Evolutionary conservation across 2,888 invertebrate species (phyloP).

Genomic region (Eulithis prunata): DNA sequence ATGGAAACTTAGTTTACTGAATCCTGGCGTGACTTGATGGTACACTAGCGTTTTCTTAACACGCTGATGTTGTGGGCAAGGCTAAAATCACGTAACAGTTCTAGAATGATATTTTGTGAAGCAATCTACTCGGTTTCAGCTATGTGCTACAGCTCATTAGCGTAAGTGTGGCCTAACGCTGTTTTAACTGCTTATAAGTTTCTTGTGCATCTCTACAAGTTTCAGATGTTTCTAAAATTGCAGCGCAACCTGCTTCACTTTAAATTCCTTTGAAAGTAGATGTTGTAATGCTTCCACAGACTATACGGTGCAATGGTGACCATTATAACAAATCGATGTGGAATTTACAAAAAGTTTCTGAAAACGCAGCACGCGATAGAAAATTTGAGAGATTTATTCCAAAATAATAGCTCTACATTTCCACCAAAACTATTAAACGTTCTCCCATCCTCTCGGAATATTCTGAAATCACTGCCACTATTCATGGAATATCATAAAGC

Average conservation of each 20-base stretch:
- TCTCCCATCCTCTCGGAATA: not conserved
- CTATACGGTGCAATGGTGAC: too few species aligned
- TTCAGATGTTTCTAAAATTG: slow-evolving; percentile 11
- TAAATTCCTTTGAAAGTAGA: slow-evolving; percentile 4
- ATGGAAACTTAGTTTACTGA: too few species aligned
- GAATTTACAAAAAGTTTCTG: too few species aligned
- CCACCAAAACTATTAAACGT: not conserved
- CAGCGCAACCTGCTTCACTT: not conserved
- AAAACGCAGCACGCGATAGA: too few species aligned
- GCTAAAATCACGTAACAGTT: slow-evolving; percentile 24
- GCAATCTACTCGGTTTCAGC: slow-evolving; percentile 29
- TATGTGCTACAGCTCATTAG: slow-evolving; percentile 53
- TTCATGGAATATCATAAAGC: slow-evolving; percentile 8
- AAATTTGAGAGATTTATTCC: too few species aligned
- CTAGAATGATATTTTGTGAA: slow-evolving; percentile 33
- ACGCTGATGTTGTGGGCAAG: not conserved
- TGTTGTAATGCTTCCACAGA: not conserved
- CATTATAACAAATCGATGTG: too few species aligned
- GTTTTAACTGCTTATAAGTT: slow-evolving; percentile 49
- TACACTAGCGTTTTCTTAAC: not conserved
- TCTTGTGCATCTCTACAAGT: slow-evolving; percentile 25
- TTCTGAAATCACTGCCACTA: not conserved
- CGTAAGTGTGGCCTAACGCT: slow-evolving; percentile 53
- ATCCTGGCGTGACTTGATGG: not conserved
- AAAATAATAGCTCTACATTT: too few species aligned